Conservation (phyloP, 2,888 invertebrate genomes). For the Cephus nigrinus region DNA sequence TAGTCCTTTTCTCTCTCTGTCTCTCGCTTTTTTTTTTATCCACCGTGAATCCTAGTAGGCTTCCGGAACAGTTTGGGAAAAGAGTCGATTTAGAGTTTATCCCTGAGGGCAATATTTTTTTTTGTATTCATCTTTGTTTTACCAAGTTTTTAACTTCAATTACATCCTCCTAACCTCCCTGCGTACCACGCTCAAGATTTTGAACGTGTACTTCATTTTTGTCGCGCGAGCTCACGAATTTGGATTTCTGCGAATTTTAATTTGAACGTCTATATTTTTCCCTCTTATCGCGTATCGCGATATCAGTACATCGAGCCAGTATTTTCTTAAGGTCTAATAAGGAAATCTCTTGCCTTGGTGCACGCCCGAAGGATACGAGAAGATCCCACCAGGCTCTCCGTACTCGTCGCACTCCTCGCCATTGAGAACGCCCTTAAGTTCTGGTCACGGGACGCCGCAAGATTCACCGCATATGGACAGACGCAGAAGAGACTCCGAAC, state of each 20-base stretch:
- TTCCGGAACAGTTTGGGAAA: background rate
- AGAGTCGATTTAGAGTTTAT: background rate
- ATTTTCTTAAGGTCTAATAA: background rate
- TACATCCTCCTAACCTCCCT: background rate
- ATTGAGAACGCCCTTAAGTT: conserved; percentile 53
- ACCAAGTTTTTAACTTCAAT: background rate
- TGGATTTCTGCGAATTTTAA: background rate
- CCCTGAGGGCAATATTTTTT: background rate
- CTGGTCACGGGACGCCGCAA: conserved; percentile 53
- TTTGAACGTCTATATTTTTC: background rate
- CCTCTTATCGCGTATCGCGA: background rate
- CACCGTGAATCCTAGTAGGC: background rate
- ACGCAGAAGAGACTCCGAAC: conserved; percentile 53
- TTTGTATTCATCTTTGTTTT: background rate
- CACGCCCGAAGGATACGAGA: conserved; percentile 47
- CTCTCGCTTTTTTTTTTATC: background rate
- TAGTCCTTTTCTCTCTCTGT: background rate
- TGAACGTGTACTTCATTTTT: background rate
- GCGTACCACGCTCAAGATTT: background rate
- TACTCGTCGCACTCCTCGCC: conserved; percentile 54
- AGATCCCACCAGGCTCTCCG: conserved; percentile 48
- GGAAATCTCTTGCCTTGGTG: background rate
- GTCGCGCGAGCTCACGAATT: background rate
- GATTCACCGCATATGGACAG: conserved; percentile 48
- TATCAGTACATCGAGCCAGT: background rate